Evolutionary conservation across 2,888 invertebrate genomes (phyloP).

Genomic region (Lamellibrachia columna): DNA sequence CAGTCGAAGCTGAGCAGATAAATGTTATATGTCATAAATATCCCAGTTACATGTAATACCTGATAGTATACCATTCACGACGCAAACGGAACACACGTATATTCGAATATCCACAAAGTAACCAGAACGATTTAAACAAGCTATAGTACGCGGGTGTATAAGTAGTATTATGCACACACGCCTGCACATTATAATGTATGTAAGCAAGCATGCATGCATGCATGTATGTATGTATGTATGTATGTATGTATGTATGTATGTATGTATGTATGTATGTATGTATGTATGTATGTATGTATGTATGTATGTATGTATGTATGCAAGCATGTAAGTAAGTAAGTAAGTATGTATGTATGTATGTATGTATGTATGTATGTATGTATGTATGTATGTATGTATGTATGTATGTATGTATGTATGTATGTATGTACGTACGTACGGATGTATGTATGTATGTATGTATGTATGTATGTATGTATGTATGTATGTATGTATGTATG

Average conservation of each 20-base stretch:
- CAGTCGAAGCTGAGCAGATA: no score
- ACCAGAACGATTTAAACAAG: no score
- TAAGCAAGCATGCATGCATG: slow-evolving; percentile 7
- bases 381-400: slow-evolving; percentile 8
- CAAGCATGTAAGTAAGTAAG: neutral
- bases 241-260: slow-evolving; percentile 19
- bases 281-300: neutral
- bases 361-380: slow-evolving; percentile 18
- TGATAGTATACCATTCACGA: no score
- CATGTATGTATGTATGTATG: neutral
- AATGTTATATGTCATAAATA: no score
- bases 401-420: neutral
- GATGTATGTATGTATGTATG: neutral
- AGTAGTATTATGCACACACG: no score
- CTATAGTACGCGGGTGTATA: no score
- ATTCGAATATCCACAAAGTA: no score
- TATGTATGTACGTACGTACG: neutral
- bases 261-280: neutral
- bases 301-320: slow-evolving; percentile 13
- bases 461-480: neutral
- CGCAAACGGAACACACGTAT: no score
- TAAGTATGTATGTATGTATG: neutral
- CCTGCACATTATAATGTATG: neutral
- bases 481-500: slow-evolving; percentile 19
- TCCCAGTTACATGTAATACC: no score